Evolutionary conservation across 2,797 vertebrate species (phyloP), one percentile per base, ranked within the genome.

Genomic region (Epinephelus malabaricus): DNA sequence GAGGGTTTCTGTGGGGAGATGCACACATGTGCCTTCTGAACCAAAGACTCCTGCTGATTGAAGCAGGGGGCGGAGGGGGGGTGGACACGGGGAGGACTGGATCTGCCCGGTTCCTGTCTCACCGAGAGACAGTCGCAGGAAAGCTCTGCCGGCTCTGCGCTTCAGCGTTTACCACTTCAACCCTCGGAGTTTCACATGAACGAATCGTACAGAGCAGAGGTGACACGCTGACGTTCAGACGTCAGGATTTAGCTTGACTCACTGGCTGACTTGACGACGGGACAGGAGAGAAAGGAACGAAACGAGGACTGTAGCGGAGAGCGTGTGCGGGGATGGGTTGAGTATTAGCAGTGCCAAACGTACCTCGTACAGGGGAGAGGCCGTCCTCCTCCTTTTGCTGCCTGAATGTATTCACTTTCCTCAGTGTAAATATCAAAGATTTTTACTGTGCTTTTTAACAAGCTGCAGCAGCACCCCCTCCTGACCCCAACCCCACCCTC

Each of bases 331-430:
- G 76, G 82, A 71, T 18, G 76, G 84, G 66, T 73, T 34, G 63
- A 76, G 82, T 87, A 78, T 89, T 81, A 88, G 90, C 86, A 85
- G 93, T 95, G 94, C 95, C 93, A 95, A 94, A 93, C 54, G 92
- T 95, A 94, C 94, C 94, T 95, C 93, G 84, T 81, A 78, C 78
- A 81, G 79, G 77, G 85, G 87, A 85, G 88, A 86, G 79, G 79
- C 45, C 5, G 1, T 45, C 59, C 58, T 75, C 82, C 82, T 88
- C 86, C 81, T 82, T 74, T 72, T 85, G 86, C 87, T 90, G 91
- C 89, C 92, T 95, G 94, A 95, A 95, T 95, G 95, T 95, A 95
- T 94, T 94, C 86, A 87, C 84, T 74, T 85, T 85, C 81, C 81
- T 92, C 85, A 91, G 90, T 94, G 92, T 95, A 94, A 92, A 93